Evolutionary conservation across 2,797 vertebrate species (phyloP).

Genomic region (Moxostoma hubbsi): DNA sequence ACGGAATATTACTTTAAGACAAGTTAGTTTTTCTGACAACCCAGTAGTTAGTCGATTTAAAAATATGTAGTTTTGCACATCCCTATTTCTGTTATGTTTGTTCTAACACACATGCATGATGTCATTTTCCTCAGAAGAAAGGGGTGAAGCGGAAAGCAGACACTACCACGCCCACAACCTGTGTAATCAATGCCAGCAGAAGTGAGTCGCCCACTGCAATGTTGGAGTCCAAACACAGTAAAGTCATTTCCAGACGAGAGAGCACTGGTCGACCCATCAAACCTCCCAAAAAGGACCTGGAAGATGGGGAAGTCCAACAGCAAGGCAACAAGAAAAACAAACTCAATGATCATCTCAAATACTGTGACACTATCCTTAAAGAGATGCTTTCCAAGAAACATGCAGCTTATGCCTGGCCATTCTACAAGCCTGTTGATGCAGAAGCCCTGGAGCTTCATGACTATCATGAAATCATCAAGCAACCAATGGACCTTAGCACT

Average conservation of each 20-base stretch:
- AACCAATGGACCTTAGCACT: slow-evolving; percentile 98
- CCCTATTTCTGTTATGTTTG: neutral
- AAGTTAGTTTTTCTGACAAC: no score
- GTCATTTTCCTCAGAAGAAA: slow-evolving; percentile 83
- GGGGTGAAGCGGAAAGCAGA: slow-evolving; percentile 98
- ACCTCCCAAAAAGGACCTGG: slow-evolving; percentile 87
- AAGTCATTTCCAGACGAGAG: slow-evolving; percentile 87
- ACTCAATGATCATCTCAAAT: slow-evolving; percentile 90
- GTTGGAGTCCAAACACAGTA: slow-evolving; percentile 86
- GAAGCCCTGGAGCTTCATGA: slow-evolving; percentile 95
- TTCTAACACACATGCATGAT: slow-evolving; percentile 24
- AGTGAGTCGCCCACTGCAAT: slow-evolving; percentile 87
- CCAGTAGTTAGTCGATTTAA: no score
- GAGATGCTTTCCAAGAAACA: slow-evolving; percentile 98
- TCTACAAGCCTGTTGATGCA: slow-evolving; percentile 96
- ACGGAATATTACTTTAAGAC: no score
- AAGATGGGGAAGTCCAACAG: slow-evolving; percentile 85
- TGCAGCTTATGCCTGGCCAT: slow-evolving; percentile 96
- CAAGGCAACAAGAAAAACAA: slow-evolving; percentile 85
- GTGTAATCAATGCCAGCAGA: slow-evolving; percentile 90
- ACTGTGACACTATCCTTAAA: slow-evolving; percentile 94
- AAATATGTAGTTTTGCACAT: no score
- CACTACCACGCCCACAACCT: slow-evolving; percentile 95
- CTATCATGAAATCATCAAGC: slow-evolving; percentile 99
- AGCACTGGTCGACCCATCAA: slow-evolving; percentile 91